Base-by-base conservation (phyloP, 1,140 invertebrate genomes). In the Pteromalus puparum region DNA sequence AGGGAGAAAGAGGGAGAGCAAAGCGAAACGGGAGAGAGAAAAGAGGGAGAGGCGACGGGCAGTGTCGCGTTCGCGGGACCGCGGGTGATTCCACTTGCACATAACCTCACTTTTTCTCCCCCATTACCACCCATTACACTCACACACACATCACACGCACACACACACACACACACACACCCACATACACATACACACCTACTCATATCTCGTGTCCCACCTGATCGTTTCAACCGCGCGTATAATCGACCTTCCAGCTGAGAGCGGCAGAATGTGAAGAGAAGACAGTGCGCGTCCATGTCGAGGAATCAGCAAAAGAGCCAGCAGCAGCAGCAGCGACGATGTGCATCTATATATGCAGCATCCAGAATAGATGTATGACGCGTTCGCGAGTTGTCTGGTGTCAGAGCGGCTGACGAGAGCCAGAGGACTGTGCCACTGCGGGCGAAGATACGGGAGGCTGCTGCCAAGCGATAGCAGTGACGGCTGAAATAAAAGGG, bases 91-190 rank as follows among this genome's bases (percentile, higher is more conserved):
- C 77, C 53, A 78, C 70, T 85, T 83, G 34, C 74, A 81, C 73
- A 85, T 87, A 79, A 80, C 84, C 84, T 72, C 53, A 61, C 48
- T 84, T 81, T 53, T 77, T 82, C 68, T 26, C 72, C 73, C 30
- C 9, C 28, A 18, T 68, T 24, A 9, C 26, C 67, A 73, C 28
- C 46, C 61, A 42, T 42, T 15, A 21, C 65, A 67, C 28, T 13
- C 28, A 78, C 46, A 2, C 26, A 48, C 6, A 21, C 15, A 48
- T n/a, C 15, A 9, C 48, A 2, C 21, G 10, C 30, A 7, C 21
- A 79, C 21, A 34, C 48, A 28, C 5, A 61, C 61, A 30, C 61
- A 34, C 26, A 13, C 53, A 38, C 21, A 67, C 73, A 46, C 34
- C 42, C 26, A 26, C 53, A 42, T 12, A 67, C 73, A 46, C 53